Evolutionary conservation across 2,113 vertebrate species (phyloP), one percentile per base, ranked within the genome.

Genomic region (Rhinogobius similis): DNA sequence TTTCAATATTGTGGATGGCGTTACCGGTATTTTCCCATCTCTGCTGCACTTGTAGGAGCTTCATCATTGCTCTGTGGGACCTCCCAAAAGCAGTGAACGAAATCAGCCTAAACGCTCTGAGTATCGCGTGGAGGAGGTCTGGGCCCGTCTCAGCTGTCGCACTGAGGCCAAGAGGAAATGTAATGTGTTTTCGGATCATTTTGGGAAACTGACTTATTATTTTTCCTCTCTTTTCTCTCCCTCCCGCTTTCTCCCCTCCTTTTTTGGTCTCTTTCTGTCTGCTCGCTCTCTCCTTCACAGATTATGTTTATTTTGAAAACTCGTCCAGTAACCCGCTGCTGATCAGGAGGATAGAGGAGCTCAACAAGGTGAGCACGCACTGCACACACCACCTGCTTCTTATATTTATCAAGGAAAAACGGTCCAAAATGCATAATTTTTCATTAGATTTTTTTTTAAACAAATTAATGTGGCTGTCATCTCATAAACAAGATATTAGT

Each of bases 281-380:
- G 46, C 20, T 8, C 73, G 83, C 26, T 68, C 43, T 56, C 69
- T 75, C 73, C 23, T 55, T 55, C 72, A 26, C 92, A 94, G 94
- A 94, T 92, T 94, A 94, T 77, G 94, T 94, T 83, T 94, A 94
- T 86, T 94, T 94, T 82, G 94, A 94, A 88, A 94, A 94, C 88
- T 94, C 94, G 29, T 94, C 94, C 82, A 94, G 94, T 89, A 94
- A 94, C 89, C 94, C 94, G 67, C 88, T 94, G 88, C 92, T 94
- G 77, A 94, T 94, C 87, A 88, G 94, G 81, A 92, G 94, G 89
- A 94, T 94, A 93, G 94, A 94, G 75, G 94, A 94, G 86, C 71
- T 94, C 73, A 94, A 94, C 79, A 94, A 94, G 93, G 94, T 94
- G 87, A 93, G 87, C 70, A 44, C 70, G 38, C 67, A 62, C 10